Evolutionary conservation across 2,113 vertebrate species (phyloP).

Genomic region (Aptenodytes patagonicus): DNA sequence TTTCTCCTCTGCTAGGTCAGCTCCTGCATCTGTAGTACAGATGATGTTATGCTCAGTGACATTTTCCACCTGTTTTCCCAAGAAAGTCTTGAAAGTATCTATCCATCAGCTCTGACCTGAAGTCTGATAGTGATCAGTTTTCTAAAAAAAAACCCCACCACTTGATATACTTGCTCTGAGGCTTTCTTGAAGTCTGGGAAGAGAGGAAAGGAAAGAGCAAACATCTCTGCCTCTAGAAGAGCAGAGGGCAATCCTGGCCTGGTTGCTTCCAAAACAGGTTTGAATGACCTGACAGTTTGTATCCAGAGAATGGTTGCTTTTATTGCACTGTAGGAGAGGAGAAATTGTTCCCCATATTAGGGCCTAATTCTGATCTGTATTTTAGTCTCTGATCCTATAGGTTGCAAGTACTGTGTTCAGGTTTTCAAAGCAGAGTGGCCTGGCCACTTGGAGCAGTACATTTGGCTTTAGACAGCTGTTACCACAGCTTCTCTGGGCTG

Average conservation of each 20-base stretch:
- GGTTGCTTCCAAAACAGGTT: background rate
- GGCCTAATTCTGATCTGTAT: background rate
- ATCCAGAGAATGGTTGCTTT: background rate
- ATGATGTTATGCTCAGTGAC: background rate
- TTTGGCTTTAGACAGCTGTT: background rate
- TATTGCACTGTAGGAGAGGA: background rate
- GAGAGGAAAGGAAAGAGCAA: background rate
- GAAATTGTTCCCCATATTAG: background rate
- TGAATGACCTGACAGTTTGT: background rate
- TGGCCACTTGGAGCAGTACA: background rate
- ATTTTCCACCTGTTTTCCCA: conserved; percentile 20
- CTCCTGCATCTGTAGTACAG: background rate
- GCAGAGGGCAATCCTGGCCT: background rate
- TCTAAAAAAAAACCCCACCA: background rate
- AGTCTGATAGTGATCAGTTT: background rate
- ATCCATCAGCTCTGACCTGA: background rate
- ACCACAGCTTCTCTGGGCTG: background rate
- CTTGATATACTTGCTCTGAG: background rate
- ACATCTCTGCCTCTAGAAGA: background rate
- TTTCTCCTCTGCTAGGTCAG: background rate
- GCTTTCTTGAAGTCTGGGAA: background rate
- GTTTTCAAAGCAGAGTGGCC: background rate
- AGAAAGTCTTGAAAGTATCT: background rate
- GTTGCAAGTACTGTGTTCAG: background rate
- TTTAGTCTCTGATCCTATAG: background rate